Base-by-base conservation (phyloP, 2,797 vertebrate genomes). In the Botia almorhae region DNA sequence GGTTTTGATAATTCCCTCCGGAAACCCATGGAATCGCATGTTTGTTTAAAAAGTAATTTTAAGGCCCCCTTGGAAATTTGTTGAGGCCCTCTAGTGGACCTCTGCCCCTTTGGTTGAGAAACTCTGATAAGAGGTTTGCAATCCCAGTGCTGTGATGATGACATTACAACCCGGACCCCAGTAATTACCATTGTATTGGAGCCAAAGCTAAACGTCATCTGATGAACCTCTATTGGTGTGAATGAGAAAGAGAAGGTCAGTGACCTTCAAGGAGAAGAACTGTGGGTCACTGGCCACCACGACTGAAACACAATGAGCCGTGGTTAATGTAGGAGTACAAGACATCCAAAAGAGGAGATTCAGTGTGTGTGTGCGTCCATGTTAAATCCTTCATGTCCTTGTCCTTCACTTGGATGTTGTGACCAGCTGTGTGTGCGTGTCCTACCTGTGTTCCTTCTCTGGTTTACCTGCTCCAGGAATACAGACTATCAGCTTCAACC, bases 401-500 rank as follows among this genome's bases (percentile, higher is more conserved):
- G 74, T 80, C 69, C 46, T 73, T 72, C 43, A 29, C 26, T 72
- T 60, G 73, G 19, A 76, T 75, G 26, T 67, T 75, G 77, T 72
- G 77, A 72, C 73, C 73, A 81, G 78, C 46, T 81, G 83, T 69
- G 51, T 74, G 23, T 58, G 21, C 33, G 33, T 80, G 63, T 61
- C 70, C 69, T 78, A 69, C 82, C 71, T 72, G 76, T 71, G 68
- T 61, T 87, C 80, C 7, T 33, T 33, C 50, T 61, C 76, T 82
- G 81, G 70, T 74, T 83, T 75, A 83, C 81, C 82, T 83, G 76
- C 82, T 83, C 71, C 58, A 83, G 77, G 71, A 80, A 55, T 39
- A 71, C 76, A 65, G 48, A 29, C 65, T 11, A 79, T 74, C 70
- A 79, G 36, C 71, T 63, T 79, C 76, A 83, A 74, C 56, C 23